These are phyloP conservation scores for Rhinogobius similis DNA, from an alignment of 2,113 vertebrate genomes.

Conservation along the genomic window DNA sequence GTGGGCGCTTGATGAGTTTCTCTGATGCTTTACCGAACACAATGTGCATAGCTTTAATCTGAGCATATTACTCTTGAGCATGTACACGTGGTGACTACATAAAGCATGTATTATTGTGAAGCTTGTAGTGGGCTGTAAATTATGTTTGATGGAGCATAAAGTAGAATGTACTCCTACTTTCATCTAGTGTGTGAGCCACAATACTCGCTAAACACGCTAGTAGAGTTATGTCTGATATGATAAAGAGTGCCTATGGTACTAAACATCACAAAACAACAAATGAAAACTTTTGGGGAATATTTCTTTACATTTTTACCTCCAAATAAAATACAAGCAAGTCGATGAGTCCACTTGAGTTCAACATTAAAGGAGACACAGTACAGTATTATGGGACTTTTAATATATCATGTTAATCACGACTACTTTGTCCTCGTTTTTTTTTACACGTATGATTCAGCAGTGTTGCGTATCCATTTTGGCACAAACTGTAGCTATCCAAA, in stretches of 20 bases:
- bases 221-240: not conserved
- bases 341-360: not conserved
- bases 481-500: no score
- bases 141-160: slow-evolving; percentile 1
- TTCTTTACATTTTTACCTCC: not conserved
- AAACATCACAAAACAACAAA: not conserved
- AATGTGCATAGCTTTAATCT: slow-evolving; percentile 10
- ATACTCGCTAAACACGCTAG: not conserved
- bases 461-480: no score
- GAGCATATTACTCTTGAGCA: slow-evolving; percentile 5
- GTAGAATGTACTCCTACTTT: not conserved
- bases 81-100: slow-evolving; percentile 12
- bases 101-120: not conserved
- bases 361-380: not conserved
- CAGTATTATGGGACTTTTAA: no score
- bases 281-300: not conserved
- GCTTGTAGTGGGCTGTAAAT: not conserved
- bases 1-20: slow-evolving; percentile 42
- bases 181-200: not conserved
- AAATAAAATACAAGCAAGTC: not conserved
- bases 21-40: not conserved
- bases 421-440: no score
- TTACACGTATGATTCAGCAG: no score
- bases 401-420: no score
- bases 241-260: not conserved